A percentile compares a stretch with the other conserved stretches of the same genome.
Evolutionary conservation across 1,140 invertebrate species (phyloP).

Genomic region (Drosophila pachea): DNA sequence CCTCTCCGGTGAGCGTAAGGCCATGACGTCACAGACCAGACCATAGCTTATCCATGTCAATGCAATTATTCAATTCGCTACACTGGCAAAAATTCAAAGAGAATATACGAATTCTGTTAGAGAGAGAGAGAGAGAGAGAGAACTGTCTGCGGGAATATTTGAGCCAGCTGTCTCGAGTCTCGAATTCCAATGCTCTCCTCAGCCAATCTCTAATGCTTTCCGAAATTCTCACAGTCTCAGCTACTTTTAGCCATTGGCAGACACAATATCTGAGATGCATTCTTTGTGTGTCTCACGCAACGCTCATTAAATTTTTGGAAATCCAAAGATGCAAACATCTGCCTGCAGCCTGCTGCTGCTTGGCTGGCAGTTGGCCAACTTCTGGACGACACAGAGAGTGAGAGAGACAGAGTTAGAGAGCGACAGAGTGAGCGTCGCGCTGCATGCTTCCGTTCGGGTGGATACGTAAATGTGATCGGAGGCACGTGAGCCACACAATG

Average conservation of each 20-base stretch:
- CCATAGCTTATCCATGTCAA: conserved; percentile 24
- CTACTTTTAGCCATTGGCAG: too few species aligned
- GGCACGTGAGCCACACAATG: conserved; percentile 29
- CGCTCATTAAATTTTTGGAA: neutral
- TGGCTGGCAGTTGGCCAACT: conserved; percentile 15
- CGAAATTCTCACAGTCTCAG: too few species aligned
- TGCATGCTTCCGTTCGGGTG: neutral
- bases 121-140: neutral
- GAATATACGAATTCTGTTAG: neutral
- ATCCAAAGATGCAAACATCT: neutral
- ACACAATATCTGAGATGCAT: too few species aligned
- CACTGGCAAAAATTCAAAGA: conserved; percentile 2
- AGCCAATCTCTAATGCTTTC: too few species aligned
- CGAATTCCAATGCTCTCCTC: too few species aligned
- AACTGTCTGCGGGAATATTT: neutral
- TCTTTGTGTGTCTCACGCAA: too few species aligned
- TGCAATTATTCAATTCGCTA: conserved; percentile 15
- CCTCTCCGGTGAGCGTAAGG: neutral
- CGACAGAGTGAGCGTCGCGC: neutral
- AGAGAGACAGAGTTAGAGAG: neutral
- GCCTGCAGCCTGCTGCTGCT: neutral
- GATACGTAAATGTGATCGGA: conserved; percentile 21
- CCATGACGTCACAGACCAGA: conserved; percentile 21
- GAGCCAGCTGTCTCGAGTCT: too few species aligned
- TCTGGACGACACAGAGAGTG: neutral